A percentile compares a stretch with the other conserved stretches of the same genome.
Conservation (phyloP, 2,113 vertebrate species). For the Engystomops pustulosus region DNA sequence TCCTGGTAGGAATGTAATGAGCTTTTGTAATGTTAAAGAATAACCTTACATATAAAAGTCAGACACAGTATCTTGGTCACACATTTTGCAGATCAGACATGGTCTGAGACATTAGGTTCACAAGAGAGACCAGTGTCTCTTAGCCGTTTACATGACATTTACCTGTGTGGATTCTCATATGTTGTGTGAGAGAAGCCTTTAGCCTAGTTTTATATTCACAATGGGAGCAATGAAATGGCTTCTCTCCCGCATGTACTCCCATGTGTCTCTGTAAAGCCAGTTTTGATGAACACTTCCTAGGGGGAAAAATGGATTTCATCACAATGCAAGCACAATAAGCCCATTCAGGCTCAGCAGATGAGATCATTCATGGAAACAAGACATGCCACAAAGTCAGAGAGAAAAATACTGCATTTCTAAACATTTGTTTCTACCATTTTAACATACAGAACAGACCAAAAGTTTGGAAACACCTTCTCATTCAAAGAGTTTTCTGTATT, state of each 20-base stretch:
- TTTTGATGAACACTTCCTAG: slow-evolving; percentile 74
- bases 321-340: slow-evolving; percentile 10
- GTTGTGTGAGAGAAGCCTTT: slow-evolving; percentile 72
- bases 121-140: no score
- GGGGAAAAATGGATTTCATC: slow-evolving; percentile 6
- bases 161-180: slow-evolving; percentile 71
- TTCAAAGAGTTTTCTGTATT: no score
- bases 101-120: no score
- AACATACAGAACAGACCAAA: no score
- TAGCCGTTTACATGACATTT: background rate
- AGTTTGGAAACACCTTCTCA: no score
- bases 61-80: no score
- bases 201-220: slow-evolving; percentile 70
- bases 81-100: no score
- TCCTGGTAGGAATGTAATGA: no score
- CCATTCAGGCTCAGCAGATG: background rate
- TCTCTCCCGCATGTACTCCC: slow-evolving; percentile 68
- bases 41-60: no score
- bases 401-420: background rate
- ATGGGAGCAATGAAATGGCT: slow-evolving; percentile 69
- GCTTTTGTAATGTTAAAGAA: no score
- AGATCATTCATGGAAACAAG: background rate
- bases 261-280: slow-evolving; percentile 72
- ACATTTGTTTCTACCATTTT: no score
- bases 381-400: background rate